Base-by-base conservation (phyloP, 2,113 vertebrate genomes). In the Tragulus kanchil region DNA sequence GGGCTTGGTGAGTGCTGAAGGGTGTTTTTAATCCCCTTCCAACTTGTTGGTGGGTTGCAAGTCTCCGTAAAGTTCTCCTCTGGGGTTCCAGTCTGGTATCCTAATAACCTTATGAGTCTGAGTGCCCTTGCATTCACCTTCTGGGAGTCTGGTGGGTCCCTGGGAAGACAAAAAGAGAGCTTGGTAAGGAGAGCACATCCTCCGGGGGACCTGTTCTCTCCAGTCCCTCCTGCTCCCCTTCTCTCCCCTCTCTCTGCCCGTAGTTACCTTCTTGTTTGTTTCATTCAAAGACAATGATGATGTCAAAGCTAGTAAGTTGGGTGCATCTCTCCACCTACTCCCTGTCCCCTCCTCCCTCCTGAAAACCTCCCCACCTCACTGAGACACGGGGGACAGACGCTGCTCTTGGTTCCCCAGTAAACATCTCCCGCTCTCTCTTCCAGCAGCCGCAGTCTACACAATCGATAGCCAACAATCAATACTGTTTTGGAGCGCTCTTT, bases 301-400 rank as follows among this genome's bases (percentile, higher is more conserved):
- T 98, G 98, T 98, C 98, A 98, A 98, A 98, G 97, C 98, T 98
- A 98, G 97, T 98, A 98, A 98, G 98, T 97, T 96, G 96, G 69
- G 95, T 95, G 92, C 94, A 97, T 97, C 98, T 98, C 98, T 97
- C 98, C 98, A 97, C 98, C 98, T 98, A 45, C 97, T 92, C 85
- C 71, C 88, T 69, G 95, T 95, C 91, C 97, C 97, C 98, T 97
- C 97, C 97, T 96, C 90, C 96, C 94, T 94, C 54, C 94, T 93
- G 85, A 89, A 82, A 91, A 67, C 94, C 93, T 93, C 96, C 90
- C 97, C 84, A 89, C 89, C 96, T 95, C 95, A 65, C 69, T 8
- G 54, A 96, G 96, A 86, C 97, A 87, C 91, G 52, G 81, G 96
- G 94, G 75, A 93, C 97, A 97, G 89, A 93, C 0, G 3, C 48